Evolutionary conservation across 1,140 invertebrate genomes (phyloP).

Genomic region (Spodoptera litura): DNA sequence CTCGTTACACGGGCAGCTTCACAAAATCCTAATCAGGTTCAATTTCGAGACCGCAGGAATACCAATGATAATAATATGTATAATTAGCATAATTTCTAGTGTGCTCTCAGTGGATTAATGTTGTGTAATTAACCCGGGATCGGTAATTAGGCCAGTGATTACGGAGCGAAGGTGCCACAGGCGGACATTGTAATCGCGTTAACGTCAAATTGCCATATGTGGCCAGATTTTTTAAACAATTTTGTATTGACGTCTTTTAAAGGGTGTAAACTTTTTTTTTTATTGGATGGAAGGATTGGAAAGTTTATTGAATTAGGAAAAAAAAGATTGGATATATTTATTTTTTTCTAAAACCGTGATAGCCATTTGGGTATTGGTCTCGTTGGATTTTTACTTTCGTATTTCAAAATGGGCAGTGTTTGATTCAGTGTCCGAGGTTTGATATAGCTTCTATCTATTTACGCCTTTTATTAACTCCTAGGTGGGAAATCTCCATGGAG

Average conservation of each 20-base stretch:
- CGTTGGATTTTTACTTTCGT: too few species aligned
- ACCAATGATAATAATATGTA: constrained; percentile 10
- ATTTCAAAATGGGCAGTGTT: too few species aligned
- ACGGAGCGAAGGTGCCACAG: constrained; percentile 7
- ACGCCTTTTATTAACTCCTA: too few species aligned
- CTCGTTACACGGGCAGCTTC: neutral
- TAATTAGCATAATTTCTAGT: constrained; percentile 34
- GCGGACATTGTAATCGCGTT: constrained; percentile 9
- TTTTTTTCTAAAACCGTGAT: too few species aligned
- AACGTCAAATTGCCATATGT: constrained; percentile 1
- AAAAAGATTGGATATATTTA: too few species aligned
- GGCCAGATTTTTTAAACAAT: constrained; percentile 7
- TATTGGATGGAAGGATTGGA: neutral
- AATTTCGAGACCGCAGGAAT: constrained; percentile 2
- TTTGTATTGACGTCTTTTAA: neutral
- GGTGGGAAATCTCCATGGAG: too few species aligned
- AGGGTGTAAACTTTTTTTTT: neutral
- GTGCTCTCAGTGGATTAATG: constrained; percentile 1
- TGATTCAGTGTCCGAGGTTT: too few species aligned
- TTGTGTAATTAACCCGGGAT: constrained; percentile 16
- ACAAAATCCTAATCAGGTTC: constrained; percentile 6
- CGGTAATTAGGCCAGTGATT: constrained; percentile 23
- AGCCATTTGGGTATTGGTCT: too few species aligned
- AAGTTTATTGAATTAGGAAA: neutral
- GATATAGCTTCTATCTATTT: too few species aligned